Evolutionary conservation across 2,797 vertebrate species (phyloP), one percentile per base, ranked within the genome.

Genomic region (Tangara arthus): DNA sequence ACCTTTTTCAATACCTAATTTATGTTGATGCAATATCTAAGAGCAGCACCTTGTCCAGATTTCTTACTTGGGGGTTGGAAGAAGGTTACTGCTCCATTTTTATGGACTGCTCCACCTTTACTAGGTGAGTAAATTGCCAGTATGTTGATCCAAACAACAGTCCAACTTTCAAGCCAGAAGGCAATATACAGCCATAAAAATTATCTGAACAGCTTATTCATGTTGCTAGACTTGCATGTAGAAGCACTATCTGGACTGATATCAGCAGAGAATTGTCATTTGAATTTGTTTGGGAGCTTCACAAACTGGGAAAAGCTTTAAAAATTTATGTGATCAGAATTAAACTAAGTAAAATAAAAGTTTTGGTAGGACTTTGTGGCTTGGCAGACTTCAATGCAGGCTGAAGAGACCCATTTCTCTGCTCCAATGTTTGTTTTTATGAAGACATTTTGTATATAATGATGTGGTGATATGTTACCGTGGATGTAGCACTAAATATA

Each of bases 401-500:
- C 32, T 63, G 39, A 77, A 71, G 30, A 89, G 75, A 57, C 18
- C 10, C 14, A 41, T 87, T 87, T 59, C 35, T 83, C 55, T 44
- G 21, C 30, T 71, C 69, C 5, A 6, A 5, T 82, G 44, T 60
- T 93, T 91, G 72, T 90, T 91, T 95, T 95, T 80, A 91, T 91
- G 79, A 94, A 95, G 83, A 82, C 78, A 83, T 89, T 87, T 82
- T 95, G 71, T 93, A 94, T 95, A 80, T 82, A 95, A 94, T 87
- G 87, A 93, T 96, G 90, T 89, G 90, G 61, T 96, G 95, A 96
- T 92, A 83, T 84, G 91, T 96, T 96, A 78, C 95, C 7, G 87
- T 92, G 93, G 92, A 91, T 94, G 93, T 93, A 85, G 82, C 69
- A 88, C 96, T 96, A 96, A 96, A 97, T 97, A 96, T 96, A 97